Evolutionary conservation across 2,797 vertebrate species (phyloP), one percentile per base, ranked within the genome.

Genomic region (Sarcoramphus papa): DNA sequence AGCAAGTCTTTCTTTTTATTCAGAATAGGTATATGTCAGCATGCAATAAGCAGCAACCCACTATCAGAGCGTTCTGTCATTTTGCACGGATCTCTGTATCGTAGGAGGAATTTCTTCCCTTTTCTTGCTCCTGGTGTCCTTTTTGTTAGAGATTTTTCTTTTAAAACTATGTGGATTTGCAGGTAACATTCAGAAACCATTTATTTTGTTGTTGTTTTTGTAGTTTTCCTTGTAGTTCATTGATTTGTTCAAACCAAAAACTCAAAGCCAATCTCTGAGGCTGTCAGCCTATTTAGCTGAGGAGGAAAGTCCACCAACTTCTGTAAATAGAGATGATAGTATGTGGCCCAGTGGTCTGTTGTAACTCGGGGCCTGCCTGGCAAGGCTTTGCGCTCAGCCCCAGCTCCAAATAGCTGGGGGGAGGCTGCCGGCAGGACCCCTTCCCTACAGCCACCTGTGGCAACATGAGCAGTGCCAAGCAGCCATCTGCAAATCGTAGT

Each of bases 261-360:
- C 94, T 92, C 90, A 54, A 88, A 96, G 91, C 79, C 89, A 91
- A 48, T 64, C 92, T 93, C 87, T 25, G 89, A 64, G 73, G 76
- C 89, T 83, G 65, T 75, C 87, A 92, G 64, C 73, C 69, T 56
- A 2, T 72, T 81, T 86, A 77, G 82, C 87, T 60, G 89, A 91
- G 89, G 93, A 97, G 92, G 92, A 93, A 95, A 95, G 93, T 91
- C 91, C 94, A 94, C 90, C 63, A 88, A 85, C 76, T 78, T 69
- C 77, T 92, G 94, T 23, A 95, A 95, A 90, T 5, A 94, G 63
- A 90, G 88, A 22, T 0, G 37, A 60, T 9, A 27, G 70, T 3
- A 3, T 13, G 87, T 62, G 50, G 78, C 79, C 68, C 90, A n/a
- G 86, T 1, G 0, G 24, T 70, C 35, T 90, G 47, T 4, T 70